A percentile compares a stretch with the other conserved stretches of the same genome.
phyloP scores from a whole-genome alignment of 2,113 vertebrate genomes.

The Lepus europaeus region DNA sequence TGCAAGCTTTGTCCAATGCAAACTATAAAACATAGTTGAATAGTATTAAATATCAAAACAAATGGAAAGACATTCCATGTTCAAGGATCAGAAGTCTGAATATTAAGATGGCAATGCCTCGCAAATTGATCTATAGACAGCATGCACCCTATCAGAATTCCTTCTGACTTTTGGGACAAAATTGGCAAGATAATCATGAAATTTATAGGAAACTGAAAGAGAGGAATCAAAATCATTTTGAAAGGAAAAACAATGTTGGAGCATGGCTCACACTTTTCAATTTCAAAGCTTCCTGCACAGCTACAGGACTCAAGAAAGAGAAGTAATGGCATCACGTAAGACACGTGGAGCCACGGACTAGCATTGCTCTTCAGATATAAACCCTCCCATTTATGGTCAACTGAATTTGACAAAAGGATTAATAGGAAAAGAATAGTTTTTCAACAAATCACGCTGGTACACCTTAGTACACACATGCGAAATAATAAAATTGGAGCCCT shows the following conservation, averaged over 20 bases:
- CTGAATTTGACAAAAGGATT: neutral
- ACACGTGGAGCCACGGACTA: neutral
- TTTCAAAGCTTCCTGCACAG: neutral
- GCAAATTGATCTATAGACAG: neutral
- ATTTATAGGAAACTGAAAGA: neutral
- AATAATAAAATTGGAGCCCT: neutral
- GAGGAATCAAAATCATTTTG: neutral
- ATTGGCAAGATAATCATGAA: neutral
- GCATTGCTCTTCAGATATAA: neutral
- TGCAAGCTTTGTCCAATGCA: neutral
- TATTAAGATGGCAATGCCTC: neutral
- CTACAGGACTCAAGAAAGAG: neutral
- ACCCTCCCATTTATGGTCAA: neutral
- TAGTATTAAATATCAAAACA: neutral
- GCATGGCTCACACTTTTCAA: neutral
- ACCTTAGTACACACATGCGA: neutral
- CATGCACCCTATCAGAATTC: neutral
- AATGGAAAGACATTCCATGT: neutral
- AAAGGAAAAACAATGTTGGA: neutral
- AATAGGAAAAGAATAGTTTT: neutral
- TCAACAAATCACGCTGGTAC: neutral
- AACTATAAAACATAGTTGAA: neutral
- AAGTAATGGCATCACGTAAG: fast-evolving
- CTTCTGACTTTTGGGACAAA: neutral
- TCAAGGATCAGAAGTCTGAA: neutral